These are phyloP conservation scores for Ypsolopha sequella DNA, from an alignment of 2,888 invertebrate species.

Conservation along the genomic window DNA sequence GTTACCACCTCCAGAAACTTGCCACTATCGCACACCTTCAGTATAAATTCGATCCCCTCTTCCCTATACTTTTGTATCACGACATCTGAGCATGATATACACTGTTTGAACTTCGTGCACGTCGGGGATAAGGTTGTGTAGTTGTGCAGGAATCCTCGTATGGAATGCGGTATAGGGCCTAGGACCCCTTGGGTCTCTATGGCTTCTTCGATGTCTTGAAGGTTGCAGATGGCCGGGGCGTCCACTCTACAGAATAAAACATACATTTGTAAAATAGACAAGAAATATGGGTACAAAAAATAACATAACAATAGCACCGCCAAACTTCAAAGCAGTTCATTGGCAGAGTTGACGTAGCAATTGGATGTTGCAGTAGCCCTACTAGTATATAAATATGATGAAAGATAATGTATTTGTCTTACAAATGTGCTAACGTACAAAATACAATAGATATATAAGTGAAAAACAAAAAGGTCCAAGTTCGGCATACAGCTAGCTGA, in stretches of 20 bases:
- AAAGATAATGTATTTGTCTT: too few species aligned
- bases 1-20: conserved; percentile 88
- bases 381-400: too few species aligned
- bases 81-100: conserved; percentile 89
- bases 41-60: conserved; percentile 78
- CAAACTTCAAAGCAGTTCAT: too few species aligned
- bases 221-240: conserved; percentile 76
- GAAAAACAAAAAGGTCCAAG: too few species aligned
- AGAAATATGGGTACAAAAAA: too few species aligned
- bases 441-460: too few species aligned
- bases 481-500: too few species aligned
- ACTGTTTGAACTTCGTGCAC: conserved; percentile 87
- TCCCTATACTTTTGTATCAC: conserved; percentile 41
- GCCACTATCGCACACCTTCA: conserved; percentile 84
- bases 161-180: conserved; percentile 92
- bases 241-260: conserved; percentile 51
- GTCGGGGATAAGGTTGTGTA: conserved; percentile 79
- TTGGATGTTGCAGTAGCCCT: too few species aligned
- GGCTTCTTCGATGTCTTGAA: conserved; percentile 32
- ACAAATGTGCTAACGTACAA: too few species aligned
- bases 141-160: conserved; percentile 90
- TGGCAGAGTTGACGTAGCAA: too few species aligned
- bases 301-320: too few species aligned
- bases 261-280: background rate
- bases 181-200: conserved; percentile 72